Evolutionary conservation across 1,140 invertebrate species (phyloP), one percentile per base, ranked within the genome.

Genomic region (Octopus bimaculoides): DNA sequence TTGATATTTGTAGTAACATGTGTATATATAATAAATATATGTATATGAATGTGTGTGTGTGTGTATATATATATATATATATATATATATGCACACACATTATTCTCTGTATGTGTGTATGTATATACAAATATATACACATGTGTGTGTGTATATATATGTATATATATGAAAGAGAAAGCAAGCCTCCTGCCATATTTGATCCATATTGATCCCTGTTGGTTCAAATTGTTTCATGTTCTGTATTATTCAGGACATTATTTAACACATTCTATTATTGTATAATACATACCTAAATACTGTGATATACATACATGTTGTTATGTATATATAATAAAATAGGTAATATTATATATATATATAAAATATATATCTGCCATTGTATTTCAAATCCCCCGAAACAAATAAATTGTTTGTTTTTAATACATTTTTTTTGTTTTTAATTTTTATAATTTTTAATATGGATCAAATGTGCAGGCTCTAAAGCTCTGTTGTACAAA

Each of bases 151-250:
- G 17, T 61, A 61, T 61, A 61, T 61, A 61, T 61, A 61, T 9
- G 9, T 12, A 61, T 61, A 61, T 17, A 71, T n/a, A 6, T 71
- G 17, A 71, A 20, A 71, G 26, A 17, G 66, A 71, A 61, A 71
- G 26, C 14, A 52, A 41, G 74, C 74, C 41, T 75, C 61, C 54
- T 80, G 80, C 79, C 73, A 80, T 78, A 61, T 81, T 82, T 82
- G 81, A 82, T 83, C 82, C 82, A 80, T 80, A 75, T 80, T 83
- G 82, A 83, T 83, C 82, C 82, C 79, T 79, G 56, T 78, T 83
- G 81, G 54, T 83, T 14, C 52, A 52, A 66, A 66, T 7, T 53
- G 41, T 75, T 75, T 52, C 8, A 20, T 52, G 74, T 75, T 75
- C 74, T 75, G 74, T 75, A 75, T 75, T 75, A 53, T 75, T 41